Evolutionary conservation across 2,113 vertebrate genomes (phyloP).

Genomic region (Oriolus oriolus): DNA sequence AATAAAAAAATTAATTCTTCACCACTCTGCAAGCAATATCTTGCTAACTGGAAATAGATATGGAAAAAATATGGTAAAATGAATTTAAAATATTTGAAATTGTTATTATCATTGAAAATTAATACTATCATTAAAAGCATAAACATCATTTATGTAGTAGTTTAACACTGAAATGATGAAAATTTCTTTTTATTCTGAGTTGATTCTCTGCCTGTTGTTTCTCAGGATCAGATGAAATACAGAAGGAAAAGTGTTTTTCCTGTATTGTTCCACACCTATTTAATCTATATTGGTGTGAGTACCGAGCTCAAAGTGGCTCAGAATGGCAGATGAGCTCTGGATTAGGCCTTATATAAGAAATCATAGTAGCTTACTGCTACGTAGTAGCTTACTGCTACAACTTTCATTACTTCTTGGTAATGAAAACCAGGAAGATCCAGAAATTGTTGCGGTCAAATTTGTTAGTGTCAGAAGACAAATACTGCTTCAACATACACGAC

Average conservation of each 20-base stretch:
- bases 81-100: neutral
- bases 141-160: neutral
- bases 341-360: neutral
- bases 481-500: neutral
- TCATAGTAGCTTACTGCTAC: neutral
- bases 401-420: too few relatives aligned
- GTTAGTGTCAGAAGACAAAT: neutral
- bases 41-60: neutral
- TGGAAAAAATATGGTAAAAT: neutral
- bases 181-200: neutral
- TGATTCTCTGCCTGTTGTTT: neutral
- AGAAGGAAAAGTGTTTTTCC: neutral
- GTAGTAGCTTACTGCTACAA: neutral
- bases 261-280: neutral
- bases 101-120: neutral
- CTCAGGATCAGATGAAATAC: neutral
- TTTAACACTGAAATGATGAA: neutral
- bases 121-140: neutral
- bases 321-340: neutral
- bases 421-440: neutral
- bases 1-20: neutral
- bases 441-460: neutral
- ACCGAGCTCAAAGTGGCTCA: neutral
- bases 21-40: neutral
- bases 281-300: neutral